These are phyloP conservation scores for Diglossa brunneiventris DNA, from an alignment of 2,113 vertebrate genomes.

Conservation along the genomic window DNA sequence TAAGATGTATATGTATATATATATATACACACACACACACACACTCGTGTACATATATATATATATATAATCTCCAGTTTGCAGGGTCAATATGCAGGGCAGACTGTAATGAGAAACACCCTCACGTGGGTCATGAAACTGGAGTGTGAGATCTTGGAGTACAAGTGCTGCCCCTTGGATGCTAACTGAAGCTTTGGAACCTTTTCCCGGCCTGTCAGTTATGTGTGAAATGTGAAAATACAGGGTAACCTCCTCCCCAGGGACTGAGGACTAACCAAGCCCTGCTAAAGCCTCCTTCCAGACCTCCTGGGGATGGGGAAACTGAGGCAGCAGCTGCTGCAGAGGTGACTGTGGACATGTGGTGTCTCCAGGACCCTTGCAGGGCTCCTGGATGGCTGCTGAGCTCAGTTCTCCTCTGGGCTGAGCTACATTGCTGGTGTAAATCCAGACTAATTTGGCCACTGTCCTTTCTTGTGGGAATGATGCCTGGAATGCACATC, in stretches of 20 bases:
- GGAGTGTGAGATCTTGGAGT: neutral
- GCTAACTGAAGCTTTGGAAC: neutral
- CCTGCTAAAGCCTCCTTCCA: neutral
- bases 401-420: neutral
- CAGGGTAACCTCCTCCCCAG: neutral
- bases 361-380: neutral
- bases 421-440: neutral
- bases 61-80: neutral
- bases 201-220: neutral
- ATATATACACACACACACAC: fast-evolving
- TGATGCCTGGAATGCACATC: constrained; percentile 39
- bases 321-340: neutral
- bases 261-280: neutral
- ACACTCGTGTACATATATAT: neutral
- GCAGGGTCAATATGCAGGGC: neutral
- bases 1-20: neutral
- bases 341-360: fast-evolving
- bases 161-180: neutral
- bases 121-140: fast-evolving
- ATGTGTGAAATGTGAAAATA: neutral
- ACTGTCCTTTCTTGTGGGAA: neutral
- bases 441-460: constrained; percentile 2
- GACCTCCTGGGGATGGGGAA: neutral
- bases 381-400: fast-evolving
- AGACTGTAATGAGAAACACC: neutral